Conservation (phyloP, 2,888 invertebrate genomes). For the Pheosia tremula region DNA sequence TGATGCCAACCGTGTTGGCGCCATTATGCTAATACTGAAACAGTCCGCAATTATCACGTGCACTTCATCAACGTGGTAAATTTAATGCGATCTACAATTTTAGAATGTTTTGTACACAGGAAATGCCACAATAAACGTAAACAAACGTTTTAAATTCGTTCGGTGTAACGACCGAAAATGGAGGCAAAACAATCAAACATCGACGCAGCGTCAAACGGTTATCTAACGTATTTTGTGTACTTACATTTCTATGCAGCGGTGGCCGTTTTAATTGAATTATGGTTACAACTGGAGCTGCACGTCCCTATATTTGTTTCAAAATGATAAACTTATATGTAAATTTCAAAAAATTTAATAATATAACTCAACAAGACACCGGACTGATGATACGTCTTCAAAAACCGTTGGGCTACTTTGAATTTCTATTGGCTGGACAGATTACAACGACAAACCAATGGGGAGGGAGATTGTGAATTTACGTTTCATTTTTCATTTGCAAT, state of each 20-base stretch:
- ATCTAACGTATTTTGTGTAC: constrained; percentile 53
- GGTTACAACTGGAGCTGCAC: constrained; percentile 55
- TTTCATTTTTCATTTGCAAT: constrained; percentile 46
- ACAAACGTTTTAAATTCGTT: constrained; percentile 61
- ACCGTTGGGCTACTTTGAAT: constrained; percentile 73
- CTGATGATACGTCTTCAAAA: constrained; percentile 70
- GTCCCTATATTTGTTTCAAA: constrained; percentile 44
- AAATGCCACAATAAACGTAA: constrained; percentile 46
- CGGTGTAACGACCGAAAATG: constrained; percentile 75
- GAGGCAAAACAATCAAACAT: constrained; percentile 82
- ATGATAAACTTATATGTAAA: constrained; percentile 58
- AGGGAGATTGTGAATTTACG: constrained; percentile 35
- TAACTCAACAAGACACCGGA: constrained; percentile 72
- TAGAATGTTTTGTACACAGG: constrained; percentile 18
- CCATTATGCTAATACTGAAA: constrained; percentile 80
- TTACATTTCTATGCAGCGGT: constrained; percentile 63
- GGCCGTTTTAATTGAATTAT: constrained; percentile 62
- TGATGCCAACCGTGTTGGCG: constrained; percentile 85
- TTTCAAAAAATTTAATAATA: constrained; percentile 40
- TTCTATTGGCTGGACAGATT: constrained; percentile 56
- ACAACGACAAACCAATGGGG: constrained; percentile 50
- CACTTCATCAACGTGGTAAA: constrained; percentile 37
- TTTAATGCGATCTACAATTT: constrained; percentile 20
- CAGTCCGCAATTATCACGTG: constrained; percentile 61
- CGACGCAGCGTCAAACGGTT: constrained; percentile 61